phyloP scores from a whole-genome alignment of 64 coral and sea anemone species.

The Orbicella faveolata region DNA sequence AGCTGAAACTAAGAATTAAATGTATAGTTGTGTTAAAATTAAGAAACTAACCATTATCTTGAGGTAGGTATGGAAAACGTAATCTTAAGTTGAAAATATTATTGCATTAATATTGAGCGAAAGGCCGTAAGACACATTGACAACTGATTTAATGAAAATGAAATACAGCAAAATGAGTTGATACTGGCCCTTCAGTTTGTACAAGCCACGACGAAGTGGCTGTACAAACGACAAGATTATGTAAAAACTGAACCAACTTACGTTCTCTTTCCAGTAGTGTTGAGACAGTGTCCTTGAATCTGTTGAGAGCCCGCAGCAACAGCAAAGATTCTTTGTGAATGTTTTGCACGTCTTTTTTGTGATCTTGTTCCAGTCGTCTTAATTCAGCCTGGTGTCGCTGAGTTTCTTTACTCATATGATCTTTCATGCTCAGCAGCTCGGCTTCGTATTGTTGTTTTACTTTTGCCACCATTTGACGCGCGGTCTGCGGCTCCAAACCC shows the following conservation, averaged over 20 bases:
- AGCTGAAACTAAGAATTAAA: too few species aligned
- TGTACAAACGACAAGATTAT: too few species aligned
- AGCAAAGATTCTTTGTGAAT: slow-evolving; percentile 91
- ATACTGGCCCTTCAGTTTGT: too few species aligned
- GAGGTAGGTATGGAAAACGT: too few species aligned
- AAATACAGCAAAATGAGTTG: too few species aligned
- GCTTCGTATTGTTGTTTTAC: slow-evolving; percentile 85
- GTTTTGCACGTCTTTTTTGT: slow-evolving; percentile 79
- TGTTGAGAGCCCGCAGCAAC: slow-evolving; percentile 82
- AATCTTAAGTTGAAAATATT: too few species aligned
- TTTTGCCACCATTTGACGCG: slow-evolving; percentile 93
- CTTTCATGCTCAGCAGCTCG: slow-evolving; percentile 86
- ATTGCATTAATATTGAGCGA: too few species aligned
- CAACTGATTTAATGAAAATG: too few species aligned
- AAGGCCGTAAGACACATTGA: too few species aligned
- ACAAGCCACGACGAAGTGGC: too few species aligned
- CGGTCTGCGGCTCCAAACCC: slow-evolving; percentile 71
- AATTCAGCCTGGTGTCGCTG: slow-evolving; percentile 82
- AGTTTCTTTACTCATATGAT: slow-evolving; percentile 72
- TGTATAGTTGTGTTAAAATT: too few species aligned
- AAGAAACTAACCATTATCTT: too few species aligned
- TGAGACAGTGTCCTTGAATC: slow-evolving; percentile 89
- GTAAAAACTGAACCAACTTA: slow-evolving; percentile 35
- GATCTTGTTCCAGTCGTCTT: slow-evolving; percentile 77
- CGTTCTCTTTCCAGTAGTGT: slow-evolving; percentile 88